Percentiles rank a stretch among this genome's conserved stretches.
These are phyloP conservation scores for Phylloscopus trochiloides DNA, from an alignment of 2,113 vertebrate species.

Conservation along the genomic window DNA sequence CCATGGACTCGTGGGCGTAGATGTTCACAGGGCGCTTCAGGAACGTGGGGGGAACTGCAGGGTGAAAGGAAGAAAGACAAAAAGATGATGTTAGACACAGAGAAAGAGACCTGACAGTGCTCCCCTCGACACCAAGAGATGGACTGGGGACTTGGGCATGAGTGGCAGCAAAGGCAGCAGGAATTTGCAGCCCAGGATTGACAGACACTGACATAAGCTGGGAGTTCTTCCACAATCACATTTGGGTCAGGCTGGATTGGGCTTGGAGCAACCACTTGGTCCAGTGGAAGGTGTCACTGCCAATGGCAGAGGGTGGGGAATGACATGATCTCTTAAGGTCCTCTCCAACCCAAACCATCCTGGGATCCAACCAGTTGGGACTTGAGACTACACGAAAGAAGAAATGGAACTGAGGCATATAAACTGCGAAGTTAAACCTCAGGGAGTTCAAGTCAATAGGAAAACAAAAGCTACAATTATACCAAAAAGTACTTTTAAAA, in stretches of 20 bases:
- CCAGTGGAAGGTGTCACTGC: background rate
- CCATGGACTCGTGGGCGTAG: slow-evolving; percentile 94
- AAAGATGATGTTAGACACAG: background rate
- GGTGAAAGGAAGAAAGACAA: background rate
- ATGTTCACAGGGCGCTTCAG: slow-evolving; percentile 84
- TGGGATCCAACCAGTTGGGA: background rate
- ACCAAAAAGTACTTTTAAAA: background rate
- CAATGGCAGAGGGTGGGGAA: background rate
- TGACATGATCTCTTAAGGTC: background rate
- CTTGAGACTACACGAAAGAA: background rate
- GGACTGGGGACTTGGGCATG: accelerated
- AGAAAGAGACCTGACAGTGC: background rate
- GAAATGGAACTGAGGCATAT: background rate
- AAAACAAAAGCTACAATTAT: background rate
- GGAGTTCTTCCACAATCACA: background rate
- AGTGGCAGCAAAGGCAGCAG: background rate
- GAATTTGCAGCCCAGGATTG: background rate
- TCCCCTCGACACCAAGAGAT: accelerated
- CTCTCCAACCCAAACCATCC: background rate
- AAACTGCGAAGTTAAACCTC: background rate
- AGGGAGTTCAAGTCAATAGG: background rate
- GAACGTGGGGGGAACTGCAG: slow-evolving; percentile 86
- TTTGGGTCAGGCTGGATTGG: accelerated
- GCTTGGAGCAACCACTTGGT: background rate
- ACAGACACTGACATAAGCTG: background rate